Percentiles rank a stretch among this genome's conserved stretches.
Conservation (phyloP, 2,113 vertebrate species). For the Guaruba guarouba region DNA sequence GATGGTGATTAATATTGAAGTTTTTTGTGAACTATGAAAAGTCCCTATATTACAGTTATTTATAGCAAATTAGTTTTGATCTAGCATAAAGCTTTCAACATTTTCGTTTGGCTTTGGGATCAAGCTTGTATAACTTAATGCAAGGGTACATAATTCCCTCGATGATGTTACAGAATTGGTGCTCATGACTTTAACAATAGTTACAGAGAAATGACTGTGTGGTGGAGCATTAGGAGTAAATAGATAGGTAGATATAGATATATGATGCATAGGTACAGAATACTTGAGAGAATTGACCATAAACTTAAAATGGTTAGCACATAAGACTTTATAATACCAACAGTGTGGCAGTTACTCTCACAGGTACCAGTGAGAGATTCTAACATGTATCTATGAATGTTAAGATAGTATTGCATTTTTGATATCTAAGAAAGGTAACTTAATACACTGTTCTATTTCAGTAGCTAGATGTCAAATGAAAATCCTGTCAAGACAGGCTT, state of each 20-base stretch:
- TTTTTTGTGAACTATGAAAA: neutral
- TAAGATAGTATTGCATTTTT: neutral
- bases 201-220: neutral
- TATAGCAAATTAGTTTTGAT: neutral
- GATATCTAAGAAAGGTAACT: neutral
- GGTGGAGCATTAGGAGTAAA: neutral
- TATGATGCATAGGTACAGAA: neutral
- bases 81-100: neutral
- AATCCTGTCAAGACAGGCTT: neutral
- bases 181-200: neutral
- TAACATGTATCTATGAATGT: neutral
- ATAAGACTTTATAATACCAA: neutral
- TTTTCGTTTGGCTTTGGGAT: neutral
- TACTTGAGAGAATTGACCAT: neutral
- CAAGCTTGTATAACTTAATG: neutral
- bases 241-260: neutral
- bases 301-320: neutral
- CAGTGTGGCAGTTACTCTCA: neutral
- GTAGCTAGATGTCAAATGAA: neutral
- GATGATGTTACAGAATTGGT: neutral
- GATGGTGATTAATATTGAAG: neutral
- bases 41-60: neutral
- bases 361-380: neutral
- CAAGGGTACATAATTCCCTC: neutral
- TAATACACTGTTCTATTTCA: neutral